Evolutionary conservation across 2,113 vertebrate genomes (phyloP).

Genomic region (Nerophis lumbriciformis): DNA sequence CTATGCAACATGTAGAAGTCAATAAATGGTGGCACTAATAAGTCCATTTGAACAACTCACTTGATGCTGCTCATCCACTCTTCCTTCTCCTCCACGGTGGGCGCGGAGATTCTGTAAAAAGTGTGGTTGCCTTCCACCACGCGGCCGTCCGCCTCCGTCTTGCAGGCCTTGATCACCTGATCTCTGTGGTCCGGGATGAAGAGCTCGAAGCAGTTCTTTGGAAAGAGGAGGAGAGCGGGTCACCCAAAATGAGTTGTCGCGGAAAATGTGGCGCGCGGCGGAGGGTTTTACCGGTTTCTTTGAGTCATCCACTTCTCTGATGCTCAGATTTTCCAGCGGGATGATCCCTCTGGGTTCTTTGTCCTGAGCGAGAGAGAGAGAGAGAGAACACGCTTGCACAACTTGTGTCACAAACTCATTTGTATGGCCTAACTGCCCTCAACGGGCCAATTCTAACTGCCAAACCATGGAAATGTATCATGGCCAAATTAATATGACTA

Average conservation of each 20-base stretch:
- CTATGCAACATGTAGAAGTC: too few relatives aligned
- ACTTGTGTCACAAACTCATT: neutral
- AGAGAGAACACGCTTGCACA: neutral
- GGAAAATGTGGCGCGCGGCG: neutral
- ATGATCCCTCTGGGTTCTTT: conserved; percentile 97
- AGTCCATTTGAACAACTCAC: conserved; percentile 64
- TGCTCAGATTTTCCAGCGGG: conserved; percentile 92
- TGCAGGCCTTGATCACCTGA: conserved; percentile 98
- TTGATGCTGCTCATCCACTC: conserved; percentile 97
- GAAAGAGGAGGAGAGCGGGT: neutral
- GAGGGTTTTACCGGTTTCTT: conserved; percentile 85
- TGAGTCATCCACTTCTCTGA: conserved; percentile 90
- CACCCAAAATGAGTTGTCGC: neutral
- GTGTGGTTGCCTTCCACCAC: conserved; percentile 98
- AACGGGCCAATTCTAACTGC: too few relatives aligned
- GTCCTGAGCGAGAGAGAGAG: conserved; percentile 70
- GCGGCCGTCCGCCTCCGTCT: conserved; percentile 92
- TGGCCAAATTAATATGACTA: too few relatives aligned
- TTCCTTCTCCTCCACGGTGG: conserved; percentile 88
- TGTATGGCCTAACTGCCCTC: neutral
- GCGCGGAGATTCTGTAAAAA: conserved; percentile 93
- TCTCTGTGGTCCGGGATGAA: conserved; percentile 96
- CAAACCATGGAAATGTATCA: too few relatives aligned
- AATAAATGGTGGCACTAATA: too few relatives aligned
- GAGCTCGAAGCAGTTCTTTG: conserved; percentile 96